These are phyloP conservation scores for Agelas oroides DNA, from an alignment of 37 sponge, comb jelly and placozoan species.

Conservation along the genomic window DNA sequence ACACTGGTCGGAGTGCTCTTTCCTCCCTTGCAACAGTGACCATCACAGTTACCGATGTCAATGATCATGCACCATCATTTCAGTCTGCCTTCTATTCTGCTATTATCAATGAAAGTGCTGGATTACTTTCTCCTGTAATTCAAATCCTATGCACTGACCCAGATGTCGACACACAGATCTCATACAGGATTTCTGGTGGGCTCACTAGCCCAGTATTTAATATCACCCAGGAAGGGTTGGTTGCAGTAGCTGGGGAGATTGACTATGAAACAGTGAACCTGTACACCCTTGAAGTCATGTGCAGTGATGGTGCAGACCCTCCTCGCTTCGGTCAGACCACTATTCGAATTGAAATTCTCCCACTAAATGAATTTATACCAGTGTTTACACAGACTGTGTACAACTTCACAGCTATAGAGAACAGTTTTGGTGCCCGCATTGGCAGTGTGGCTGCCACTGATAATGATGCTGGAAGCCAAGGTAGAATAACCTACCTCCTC, in stretches of 20 bases:
- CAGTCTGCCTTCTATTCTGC: conserved; percentile 19
- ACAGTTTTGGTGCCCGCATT: conserved; percentile 39
- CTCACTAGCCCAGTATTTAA: conserved; percentile 14
- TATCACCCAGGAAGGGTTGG: conserved; percentile 52
- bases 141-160: conserved; percentile 53
- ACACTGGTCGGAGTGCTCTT: conserved; percentile 9
- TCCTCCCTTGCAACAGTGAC: conserved; percentile 47
- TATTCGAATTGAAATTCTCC: conserved; percentile 50
- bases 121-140: conserved; percentile 12
- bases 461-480: conserved; percentile 64
- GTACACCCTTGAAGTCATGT: conserved; percentile 42
- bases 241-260: conserved; percentile 18
- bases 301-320: conserved; percentile 62
- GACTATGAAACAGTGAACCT: conserved; percentile 46
- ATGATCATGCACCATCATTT: conserved; percentile 62
- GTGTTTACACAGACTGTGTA: conserved; percentile 38
- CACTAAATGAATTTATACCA: conserved; percentile 71
- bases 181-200: conserved; percentile 27
- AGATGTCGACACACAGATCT: conserved; percentile 47
- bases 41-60: conserved; percentile 57
- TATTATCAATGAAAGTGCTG: conserved; percentile 35
- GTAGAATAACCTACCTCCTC: conserved; percentile 48
- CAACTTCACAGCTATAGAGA: conserved; percentile 40
- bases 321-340: conserved; percentile 39
- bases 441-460: conserved; percentile 61